Evolutionary conservation across 2,888 invertebrate genomes (phyloP).

Genomic region (Spisula subtruncata): DNA sequence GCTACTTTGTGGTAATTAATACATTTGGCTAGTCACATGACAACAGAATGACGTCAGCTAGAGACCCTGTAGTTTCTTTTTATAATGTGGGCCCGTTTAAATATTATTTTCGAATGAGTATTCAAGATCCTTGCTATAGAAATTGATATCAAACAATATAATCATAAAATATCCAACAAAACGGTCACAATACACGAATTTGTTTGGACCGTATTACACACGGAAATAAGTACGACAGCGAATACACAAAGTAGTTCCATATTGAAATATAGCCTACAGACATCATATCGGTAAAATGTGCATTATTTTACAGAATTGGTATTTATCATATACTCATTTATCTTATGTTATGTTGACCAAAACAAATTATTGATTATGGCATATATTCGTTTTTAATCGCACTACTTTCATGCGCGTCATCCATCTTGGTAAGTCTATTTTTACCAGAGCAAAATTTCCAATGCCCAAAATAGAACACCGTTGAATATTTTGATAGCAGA

Average conservation of each 20-base stretch:
- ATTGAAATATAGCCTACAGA: neutral
- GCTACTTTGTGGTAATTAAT: neutral
- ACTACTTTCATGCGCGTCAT: conserved; percentile 67
- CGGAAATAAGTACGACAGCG: neutral
- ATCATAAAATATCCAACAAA: neutral
- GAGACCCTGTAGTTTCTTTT: neutral
- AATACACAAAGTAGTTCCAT: neutral
- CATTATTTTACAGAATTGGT: no score
- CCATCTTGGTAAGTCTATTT: conserved; percentile 71
- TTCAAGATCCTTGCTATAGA: neutral
- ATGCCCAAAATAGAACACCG: conserved; percentile 72
- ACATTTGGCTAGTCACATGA: conserved; percentile 56
- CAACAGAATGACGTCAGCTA: conserved; percentile 62
- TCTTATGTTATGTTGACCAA: no score
- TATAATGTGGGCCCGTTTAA: neutral
- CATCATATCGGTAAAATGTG: no score
- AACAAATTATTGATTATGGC: no score
- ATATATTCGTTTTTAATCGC: neutral
- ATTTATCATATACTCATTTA: no score
- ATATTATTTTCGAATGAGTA: neutral
- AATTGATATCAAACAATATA: neutral
- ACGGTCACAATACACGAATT: neutral
- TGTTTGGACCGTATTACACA: neutral
- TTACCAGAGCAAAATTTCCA: conserved; percentile 72
- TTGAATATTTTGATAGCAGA: conserved; percentile 72